Evolutionary conservation across 2,888 invertebrate genomes (phyloP), one percentile per base, ranked within the genome.

Genomic region (Coecobrya sp.): DNA sequence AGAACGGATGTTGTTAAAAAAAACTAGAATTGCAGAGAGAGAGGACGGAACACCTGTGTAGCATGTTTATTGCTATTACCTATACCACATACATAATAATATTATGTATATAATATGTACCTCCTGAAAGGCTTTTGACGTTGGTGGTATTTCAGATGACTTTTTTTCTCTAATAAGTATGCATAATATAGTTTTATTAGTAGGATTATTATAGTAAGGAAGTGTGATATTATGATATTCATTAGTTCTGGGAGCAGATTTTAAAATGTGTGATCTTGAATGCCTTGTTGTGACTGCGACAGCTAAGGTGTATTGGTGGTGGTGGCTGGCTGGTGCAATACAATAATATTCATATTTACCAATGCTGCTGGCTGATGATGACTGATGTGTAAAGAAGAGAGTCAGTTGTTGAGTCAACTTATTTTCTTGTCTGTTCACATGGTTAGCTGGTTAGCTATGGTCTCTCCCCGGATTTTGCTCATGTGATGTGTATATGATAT

Each of bases 171-270:
- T n/a, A n/a, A n/a, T n/a, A n/a, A 30, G n/a, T 30, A 68, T 10
- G 25, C 4, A 16, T 7, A 68, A 30, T 0, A 19, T 30, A 25
- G 25, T 73, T 73, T 73, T 73, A 36, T 73, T 73, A 42, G 42
- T 73, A 19, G 73, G 10, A 73, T 49, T 52, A 30, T 76, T 65
- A 45, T 76, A 59, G 70, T 76, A 52, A 86, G 70, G 45, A 79
- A 76, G 73, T 49, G 62, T 65, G 85, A 59, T 81, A 55, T 81
- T 52, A 79, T 86, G 89, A 89, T 79, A 85, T 79, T 73, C 92
- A 92, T 92, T 89, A 89, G 92, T 92, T 92, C 89, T 92, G 92
- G 92, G 92, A 92, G 92, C 86, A 86, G 85, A 88, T 62, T 92
- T 81, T 49, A 65, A 89, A 92, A 86, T 81, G 62, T 76, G 55